A percentile compares a stretch with the other conserved stretches of the same genome.
These are phyloP conservation scores for Pseudomyrmex dendroicus DNA, from an alignment of 1,140 invertebrate species.

Conservation along the genomic window DNA sequence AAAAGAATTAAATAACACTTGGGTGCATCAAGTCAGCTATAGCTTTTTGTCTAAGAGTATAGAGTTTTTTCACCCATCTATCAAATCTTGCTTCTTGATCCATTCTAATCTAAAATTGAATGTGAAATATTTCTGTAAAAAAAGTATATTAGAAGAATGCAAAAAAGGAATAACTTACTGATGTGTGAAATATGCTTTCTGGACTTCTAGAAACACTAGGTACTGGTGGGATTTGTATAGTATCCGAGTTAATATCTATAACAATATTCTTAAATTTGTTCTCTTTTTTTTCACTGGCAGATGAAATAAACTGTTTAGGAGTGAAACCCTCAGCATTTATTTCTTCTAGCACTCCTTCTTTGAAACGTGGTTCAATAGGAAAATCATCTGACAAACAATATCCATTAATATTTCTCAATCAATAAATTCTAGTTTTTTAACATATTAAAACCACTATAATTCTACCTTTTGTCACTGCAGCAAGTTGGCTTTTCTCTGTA, in stretches of 20 bases:
- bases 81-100: slow-evolving; percentile 83
- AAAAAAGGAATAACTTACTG: slow-evolving; percentile 74
- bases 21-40: slow-evolving; percentile 74
- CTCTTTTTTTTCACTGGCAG: slow-evolving; percentile 72
- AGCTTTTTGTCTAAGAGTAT: slow-evolving; percentile 83
- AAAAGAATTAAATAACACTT: slow-evolving; percentile 65
- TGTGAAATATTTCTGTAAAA: not conserved
- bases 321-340: slow-evolving; percentile 83
- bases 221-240: slow-evolving; percentile 80
- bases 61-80: slow-evolving; percentile 85
- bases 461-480: slow-evolving; percentile 77
- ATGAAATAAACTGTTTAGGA: slow-evolving; percentile 82
- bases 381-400: slow-evolving; percentile 77
- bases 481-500: slow-evolving; percentile 73
- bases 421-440: slow-evolving; percentile 31
- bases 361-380: slow-evolving; percentile 80
- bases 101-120: slow-evolving; percentile 78
- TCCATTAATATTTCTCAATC: not conserved
- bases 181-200: slow-evolving; percentile 84
- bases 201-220: slow-evolving; percentile 63
- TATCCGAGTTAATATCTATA: slow-evolving; percentile 81
- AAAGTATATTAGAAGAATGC: not conserved
- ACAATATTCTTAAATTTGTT: slow-evolving; percentile 82
- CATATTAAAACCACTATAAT: not conserved
- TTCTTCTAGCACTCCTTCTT: slow-evolving; percentile 79